Conservation (phyloP, 2,888 invertebrate genomes). For the Pristionchus entomophagus region DNA sequence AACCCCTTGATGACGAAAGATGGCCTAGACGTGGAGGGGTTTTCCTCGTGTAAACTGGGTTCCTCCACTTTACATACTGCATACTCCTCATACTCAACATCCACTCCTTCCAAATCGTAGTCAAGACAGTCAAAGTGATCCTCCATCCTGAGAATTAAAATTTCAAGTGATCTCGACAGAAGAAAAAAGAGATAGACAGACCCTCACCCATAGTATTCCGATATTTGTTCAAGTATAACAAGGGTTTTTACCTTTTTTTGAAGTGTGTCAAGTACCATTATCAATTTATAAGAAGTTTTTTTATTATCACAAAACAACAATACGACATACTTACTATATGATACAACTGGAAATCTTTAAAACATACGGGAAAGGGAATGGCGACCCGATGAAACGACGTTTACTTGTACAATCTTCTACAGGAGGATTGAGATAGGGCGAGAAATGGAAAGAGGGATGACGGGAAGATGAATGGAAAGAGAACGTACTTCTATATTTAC, state of each 20-base stretch:
- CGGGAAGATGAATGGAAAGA: neutral
- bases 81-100: neutral
- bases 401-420: constrained; percentile 18
- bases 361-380: constrained; percentile 18
- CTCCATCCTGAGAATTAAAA: neutral
- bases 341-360: neutral
- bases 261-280: neutral
- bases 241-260: neutral
- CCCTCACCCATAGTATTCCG: too few relatives aligned
- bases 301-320: neutral
- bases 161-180: neutral
- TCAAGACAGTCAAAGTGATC: neutral
- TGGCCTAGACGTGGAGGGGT: too few relatives aligned
- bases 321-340: neutral
- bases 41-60: neutral
- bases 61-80: neutral
- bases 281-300: neutral
- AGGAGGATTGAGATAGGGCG: neutral
- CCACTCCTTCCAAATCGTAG: neutral
- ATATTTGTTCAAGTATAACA: neutral
- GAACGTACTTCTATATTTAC: neutral
- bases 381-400: neutral
- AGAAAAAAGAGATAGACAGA: too few relatives aligned
- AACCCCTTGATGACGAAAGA: neutral
- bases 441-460: neutral